Conservation (phyloP, 2,113 vertebrate species). For the Phyllostomus discolor region DNA sequence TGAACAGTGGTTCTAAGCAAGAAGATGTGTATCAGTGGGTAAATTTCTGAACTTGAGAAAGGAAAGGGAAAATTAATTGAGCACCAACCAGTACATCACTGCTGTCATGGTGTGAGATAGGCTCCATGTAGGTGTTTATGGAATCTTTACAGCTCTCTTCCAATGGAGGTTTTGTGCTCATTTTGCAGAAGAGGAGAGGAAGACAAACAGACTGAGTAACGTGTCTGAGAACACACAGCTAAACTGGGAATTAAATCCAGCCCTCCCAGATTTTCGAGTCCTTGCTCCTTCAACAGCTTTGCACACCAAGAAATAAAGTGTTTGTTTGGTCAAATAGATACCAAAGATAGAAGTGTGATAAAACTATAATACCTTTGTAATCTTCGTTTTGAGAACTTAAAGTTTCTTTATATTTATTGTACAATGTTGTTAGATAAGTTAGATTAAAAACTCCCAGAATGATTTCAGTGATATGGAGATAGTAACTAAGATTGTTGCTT, state of each 20-base stretch:
- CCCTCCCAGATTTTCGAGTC: neutral
- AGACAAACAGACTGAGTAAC: neutral
- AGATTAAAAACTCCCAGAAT: neutral
- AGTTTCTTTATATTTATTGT: slow-evolving; percentile 19
- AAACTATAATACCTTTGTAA: neutral
- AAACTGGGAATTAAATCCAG: neutral
- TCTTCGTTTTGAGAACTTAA: neutral
- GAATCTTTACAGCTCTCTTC: neutral
- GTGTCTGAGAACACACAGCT: neutral
- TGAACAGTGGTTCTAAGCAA: neutral
- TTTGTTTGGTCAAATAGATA: neutral
- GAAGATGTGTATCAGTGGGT: too few species aligned
- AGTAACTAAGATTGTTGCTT: neutral
- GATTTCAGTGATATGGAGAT: neutral
- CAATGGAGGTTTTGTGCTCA: neutral
- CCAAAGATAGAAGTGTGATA: neutral
- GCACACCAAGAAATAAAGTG: neutral
- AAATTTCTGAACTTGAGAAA: neutral
- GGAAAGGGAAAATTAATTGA: neutral
- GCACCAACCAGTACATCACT: neutral
- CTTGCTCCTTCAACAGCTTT: neutral
- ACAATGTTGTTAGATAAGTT: neutral
- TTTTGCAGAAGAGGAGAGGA: neutral
- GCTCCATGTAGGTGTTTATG: neutral
- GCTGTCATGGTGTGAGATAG: neutral